Evolutionary conservation across 1,140 invertebrate species (phyloP).

Genomic region (Dendroctonus ponderosae): DNA sequence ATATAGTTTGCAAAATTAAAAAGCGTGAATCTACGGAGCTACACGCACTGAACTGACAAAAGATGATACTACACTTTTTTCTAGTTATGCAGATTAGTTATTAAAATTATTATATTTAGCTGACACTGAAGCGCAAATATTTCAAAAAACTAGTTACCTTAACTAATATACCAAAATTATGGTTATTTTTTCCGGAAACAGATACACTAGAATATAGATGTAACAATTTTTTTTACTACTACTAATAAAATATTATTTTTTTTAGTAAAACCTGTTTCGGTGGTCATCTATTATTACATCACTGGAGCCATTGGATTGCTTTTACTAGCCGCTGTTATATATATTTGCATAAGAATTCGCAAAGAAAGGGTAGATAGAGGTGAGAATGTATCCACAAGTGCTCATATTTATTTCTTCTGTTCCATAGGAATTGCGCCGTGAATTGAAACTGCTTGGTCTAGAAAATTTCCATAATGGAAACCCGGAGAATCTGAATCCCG

Average conservation of each 20-base stretch:
- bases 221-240: no score
- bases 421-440: slow-evolving; percentile 57
- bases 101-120: no score
- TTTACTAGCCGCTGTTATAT: slow-evolving; percentile 52
- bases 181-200: no score
- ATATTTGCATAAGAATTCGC: slow-evolving; percentile 56
- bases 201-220: no score
- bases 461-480: slow-evolving; percentile 78
- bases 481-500: slow-evolving; percentile 80
- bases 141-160: no score
- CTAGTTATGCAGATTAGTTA: no score
- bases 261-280: slow-evolving; percentile 25
- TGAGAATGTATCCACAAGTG: not conserved
- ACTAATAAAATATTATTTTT: not conserved
- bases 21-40: no score
- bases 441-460: slow-evolving; percentile 66
- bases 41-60: no score
- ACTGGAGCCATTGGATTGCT: slow-evolving; percentile 54
- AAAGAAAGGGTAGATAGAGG: slow-evolving; percentile 57
- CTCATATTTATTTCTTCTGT: not conserved
- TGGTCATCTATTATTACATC: slow-evolving; percentile 47
- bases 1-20: no score
- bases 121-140: no score
- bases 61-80: no score
- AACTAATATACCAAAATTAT: no score